Percentiles rank a stretch among this genome's conserved stretches.
These are phyloP conservation scores for Leucosticte australis DNA, from an alignment of 2,113 vertebrate genomes.

Conservation along the genomic window DNA sequence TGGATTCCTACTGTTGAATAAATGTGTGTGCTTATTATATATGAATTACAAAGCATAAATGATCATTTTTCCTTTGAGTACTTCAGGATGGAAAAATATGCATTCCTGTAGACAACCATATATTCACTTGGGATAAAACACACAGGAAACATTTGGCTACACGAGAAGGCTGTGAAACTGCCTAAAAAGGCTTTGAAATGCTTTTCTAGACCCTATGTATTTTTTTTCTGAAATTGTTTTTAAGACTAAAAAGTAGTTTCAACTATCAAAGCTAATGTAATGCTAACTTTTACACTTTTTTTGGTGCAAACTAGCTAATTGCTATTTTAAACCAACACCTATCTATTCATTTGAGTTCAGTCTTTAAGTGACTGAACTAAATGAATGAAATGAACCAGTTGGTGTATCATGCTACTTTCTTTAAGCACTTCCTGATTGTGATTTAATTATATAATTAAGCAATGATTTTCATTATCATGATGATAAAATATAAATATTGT, in stretches of 20 bases:
- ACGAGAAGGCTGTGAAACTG: background rate
- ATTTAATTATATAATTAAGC: background rate
- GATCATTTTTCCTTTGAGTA: background rate
- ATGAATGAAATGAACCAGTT: background rate
- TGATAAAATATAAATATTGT: background rate
- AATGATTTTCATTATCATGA: background rate
- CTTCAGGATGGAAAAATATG: background rate
- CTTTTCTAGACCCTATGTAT: background rate
- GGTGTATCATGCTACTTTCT: background rate
- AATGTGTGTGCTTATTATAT: background rate
- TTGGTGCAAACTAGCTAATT: background rate
- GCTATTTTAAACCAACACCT: background rate
- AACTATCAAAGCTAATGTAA: background rate
- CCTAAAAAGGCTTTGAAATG: background rate
- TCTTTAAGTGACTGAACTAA: background rate
- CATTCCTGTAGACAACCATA: fast-evolving
- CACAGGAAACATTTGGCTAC: background rate
- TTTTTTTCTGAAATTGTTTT: background rate
- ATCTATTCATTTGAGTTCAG: background rate
- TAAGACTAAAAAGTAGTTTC: background rate
- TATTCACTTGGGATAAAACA: background rate
- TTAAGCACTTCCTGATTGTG: background rate
- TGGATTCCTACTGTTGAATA: background rate
- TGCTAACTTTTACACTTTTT: background rate
- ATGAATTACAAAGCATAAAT: background rate